These are phyloP conservation scores for Kuschelorhynchus macadamiae DNA, from an alignment of 2,888 invertebrate genomes.

Conservation along the genomic window DNA sequence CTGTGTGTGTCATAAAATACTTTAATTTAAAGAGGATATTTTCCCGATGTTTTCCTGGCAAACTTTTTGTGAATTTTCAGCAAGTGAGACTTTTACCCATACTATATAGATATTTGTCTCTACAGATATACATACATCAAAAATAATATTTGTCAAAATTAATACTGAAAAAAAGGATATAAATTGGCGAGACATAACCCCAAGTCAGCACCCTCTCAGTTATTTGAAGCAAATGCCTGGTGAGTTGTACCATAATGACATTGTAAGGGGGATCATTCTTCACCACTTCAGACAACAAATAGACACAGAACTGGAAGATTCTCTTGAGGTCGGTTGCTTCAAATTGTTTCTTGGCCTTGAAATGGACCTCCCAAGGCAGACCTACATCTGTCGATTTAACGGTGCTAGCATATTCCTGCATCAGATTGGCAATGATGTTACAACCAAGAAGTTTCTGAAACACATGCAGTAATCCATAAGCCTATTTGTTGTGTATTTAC, in stretches of 20 bases:
- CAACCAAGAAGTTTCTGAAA: conserved; percentile 87
- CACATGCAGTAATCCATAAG: no score
- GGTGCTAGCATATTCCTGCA: conserved; percentile 91
- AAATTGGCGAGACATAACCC: conserved; percentile 80
- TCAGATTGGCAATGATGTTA: conserved; percentile 84
- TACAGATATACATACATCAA: no score
- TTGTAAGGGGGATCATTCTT: conserved; percentile 69
- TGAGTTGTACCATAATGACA: conserved; percentile 72
- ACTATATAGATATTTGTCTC: no score
- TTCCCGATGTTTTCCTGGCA: no score
- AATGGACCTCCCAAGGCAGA: conserved; percentile 90
- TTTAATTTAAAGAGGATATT: no score
- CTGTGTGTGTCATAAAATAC: no score
- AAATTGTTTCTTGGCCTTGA: conserved; percentile 86
- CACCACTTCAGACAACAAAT: conserved; percentile 75
- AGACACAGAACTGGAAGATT: conserved; percentile 82
- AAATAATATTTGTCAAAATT: no score
- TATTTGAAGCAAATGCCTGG: conserved; percentile 81
- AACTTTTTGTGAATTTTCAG: no score
- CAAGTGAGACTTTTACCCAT: no score
- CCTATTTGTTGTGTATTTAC: neutral
- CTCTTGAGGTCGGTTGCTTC: conserved; percentile 84
- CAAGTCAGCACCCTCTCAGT: conserved; percentile 85
- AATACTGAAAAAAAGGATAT: conserved; percentile 59
- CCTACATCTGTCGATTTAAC: conserved; percentile 90